Base-by-base conservation (phyloP, 2,888 invertebrate species). In the Lamellibrachia columna region DNA sequence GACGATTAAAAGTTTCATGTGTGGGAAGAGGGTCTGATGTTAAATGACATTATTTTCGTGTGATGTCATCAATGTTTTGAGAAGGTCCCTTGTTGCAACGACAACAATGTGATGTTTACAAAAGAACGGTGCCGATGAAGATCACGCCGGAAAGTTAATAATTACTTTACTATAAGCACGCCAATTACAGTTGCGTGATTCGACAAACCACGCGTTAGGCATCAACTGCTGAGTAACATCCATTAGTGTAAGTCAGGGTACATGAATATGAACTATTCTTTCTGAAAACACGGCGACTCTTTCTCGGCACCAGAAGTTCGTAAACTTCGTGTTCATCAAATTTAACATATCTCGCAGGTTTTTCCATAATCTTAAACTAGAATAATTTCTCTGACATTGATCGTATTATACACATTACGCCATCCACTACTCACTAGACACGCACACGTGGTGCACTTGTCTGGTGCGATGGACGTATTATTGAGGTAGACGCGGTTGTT, bases 361-460 rank as follows among this genome's bases (percentile, higher is more conserved):
- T 52, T 15, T 15, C 15, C 55, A 55, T 55, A 55, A 9, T 11
- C 53, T 91, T 22, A 52, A 75, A 11, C 22, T 90, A n/a, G 22
- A 22, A 22, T 22, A 6, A n/a, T 75, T 75, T 15, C 75, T 75
- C 22, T 75, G 75, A 75, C 60, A 75, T 22, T 22, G 75, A 75
- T n/a, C 75, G 22, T 75, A 75, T 75, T 75, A 22, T 75, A 75
- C 75, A 75, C 75, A n/a, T 75, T 75, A 75, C 75, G 22, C 75
- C 75, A 75, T 75, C 75, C 52, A 55, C 40, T 90, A 92, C 95
- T 94, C 94, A 96, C 96, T 94, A 95, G 96, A 96, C 99, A 99
- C 11, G 97, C 97, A 97, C 99, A 99, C 92, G 97, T 97, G 0
- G 99, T 98, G 97, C 99, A 99, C 28, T 95, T 95, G 93, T 97